Conservation (phyloP, 1,140 invertebrate genomes). For the Polypedilum pembai region DNA sequence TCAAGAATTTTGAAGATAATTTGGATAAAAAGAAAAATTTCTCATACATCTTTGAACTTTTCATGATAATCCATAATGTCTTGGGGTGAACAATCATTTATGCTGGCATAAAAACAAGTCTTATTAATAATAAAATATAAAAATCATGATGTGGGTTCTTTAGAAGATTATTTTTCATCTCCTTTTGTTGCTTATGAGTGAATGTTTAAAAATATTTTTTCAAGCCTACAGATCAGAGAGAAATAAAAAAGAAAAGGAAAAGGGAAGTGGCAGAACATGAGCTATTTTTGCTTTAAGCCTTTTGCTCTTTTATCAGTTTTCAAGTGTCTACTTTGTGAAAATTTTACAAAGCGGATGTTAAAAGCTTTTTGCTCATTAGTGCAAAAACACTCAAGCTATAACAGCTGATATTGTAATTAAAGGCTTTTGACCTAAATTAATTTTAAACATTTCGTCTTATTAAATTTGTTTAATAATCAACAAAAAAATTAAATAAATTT, state of each 20-base stretch:
- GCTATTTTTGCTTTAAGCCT: background rate
- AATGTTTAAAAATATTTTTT: background rate
- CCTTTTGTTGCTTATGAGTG: background rate
- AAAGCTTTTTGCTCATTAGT: too few relatives aligned
- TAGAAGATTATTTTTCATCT: constrained; percentile 1
- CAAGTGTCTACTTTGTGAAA: background rate
- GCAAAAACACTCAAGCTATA: too few relatives aligned
- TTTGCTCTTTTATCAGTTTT: background rate
- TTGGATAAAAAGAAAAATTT: too few relatives aligned
- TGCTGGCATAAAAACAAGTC: background rate
- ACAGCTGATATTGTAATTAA: too few relatives aligned
- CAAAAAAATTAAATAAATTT: too few relatives aligned
- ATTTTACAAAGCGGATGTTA: background rate
- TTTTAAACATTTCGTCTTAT: too few relatives aligned
- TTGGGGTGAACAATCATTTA: background rate
- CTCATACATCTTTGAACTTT: background rate
- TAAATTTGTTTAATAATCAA: too few relatives aligned
- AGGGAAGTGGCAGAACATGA: background rate
- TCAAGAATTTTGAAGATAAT: too few relatives aligned
- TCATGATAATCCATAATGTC: background rate
- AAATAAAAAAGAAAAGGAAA: background rate
- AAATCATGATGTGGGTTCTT: constrained; percentile 4
- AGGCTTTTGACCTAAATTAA: too few relatives aligned
- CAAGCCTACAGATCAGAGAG: background rate
- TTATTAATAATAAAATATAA: background rate